phyloP scores from a whole-genome alignment of 2,888 invertebrate genomes.

The Sisyra terminalis region DNA sequence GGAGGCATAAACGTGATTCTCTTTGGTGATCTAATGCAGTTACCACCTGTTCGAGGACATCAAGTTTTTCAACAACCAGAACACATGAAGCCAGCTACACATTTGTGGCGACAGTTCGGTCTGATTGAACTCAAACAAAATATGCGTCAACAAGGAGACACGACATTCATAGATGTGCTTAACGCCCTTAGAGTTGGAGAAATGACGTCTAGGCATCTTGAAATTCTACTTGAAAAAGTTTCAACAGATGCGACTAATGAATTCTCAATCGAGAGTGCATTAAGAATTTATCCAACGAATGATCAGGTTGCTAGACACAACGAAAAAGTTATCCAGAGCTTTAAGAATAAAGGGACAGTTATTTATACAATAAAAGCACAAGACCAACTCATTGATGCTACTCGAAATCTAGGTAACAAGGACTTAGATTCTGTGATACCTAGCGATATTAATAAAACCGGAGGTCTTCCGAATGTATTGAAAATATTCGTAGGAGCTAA shows the following conservation, averaged over 20 bases:
- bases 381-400: slow-evolving; percentile 11
- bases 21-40: slow-evolving; percentile 14
- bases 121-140: slow-evolving; percentile 11
- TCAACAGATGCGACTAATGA: not conserved
- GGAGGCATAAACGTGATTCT: slow-evolving; percentile 12
- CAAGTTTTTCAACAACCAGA: slow-evolving; percentile 7
- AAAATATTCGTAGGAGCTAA: slow-evolving; percentile 14
- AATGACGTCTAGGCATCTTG: slow-evolving; percentile 9
- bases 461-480: slow-evolving; percentile 12
- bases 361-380: slow-evolving; percentile 13
- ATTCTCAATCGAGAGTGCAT: slow-evolving; percentile 9
- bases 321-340: slow-evolving; percentile 11
- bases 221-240: not conserved
- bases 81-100: slow-evolving; percentile 12
- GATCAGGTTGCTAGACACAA: slow-evolving; percentile 11
- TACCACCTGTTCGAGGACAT: slow-evolving; percentile 8
- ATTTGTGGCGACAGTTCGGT: slow-evolving; percentile 11
- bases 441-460: slow-evolving; percentile 12
- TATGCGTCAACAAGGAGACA: slow-evolving; percentile 11
- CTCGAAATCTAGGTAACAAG: slow-evolving; percentile 10
- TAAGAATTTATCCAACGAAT: slow-evolving; percentile 12
- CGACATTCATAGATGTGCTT: slow-evolving; percentile 11
- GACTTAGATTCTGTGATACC: slow-evolving; percentile 9
- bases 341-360: slow-evolving; percentile 11
- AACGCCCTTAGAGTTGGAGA: slow-evolving; percentile 13